Conservation (phyloP, 2,888 invertebrate genomes). For the Lacanobia wlatinum region DNA sequence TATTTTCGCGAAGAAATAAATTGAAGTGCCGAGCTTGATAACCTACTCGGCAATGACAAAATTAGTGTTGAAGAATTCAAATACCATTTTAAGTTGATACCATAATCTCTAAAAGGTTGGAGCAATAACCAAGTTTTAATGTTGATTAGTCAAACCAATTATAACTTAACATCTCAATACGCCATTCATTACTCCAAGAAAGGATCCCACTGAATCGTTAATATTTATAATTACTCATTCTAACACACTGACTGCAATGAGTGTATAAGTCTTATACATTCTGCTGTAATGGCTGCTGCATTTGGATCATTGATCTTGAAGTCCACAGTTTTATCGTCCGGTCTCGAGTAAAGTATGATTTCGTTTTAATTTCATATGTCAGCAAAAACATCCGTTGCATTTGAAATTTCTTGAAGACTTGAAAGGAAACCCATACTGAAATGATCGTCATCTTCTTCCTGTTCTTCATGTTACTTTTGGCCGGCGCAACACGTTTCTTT, state of each 20-base stretch:
- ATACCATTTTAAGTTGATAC: conserved; percentile 8
- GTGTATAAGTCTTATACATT: conserved; percentile 40
- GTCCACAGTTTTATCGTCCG: conserved; percentile 12
- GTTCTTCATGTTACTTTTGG: not conserved
- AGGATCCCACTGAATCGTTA: conserved; percentile 54
- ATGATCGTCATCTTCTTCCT: not conserved
- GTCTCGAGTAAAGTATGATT: conserved; percentile 5
- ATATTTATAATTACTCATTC: conserved; percentile 64
- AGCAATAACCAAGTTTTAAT: conserved; percentile 48
- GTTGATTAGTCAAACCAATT: conserved; percentile 52
- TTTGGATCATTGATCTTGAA: conserved; percentile 44
- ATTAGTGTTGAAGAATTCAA: conserved; percentile 14
- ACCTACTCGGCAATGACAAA: not conserved
- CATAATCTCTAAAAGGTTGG: conserved; percentile 36
- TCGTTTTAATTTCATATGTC: conserved; percentile 1
- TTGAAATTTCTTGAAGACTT: conserved; percentile 1
- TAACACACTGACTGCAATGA: conserved; percentile 46
- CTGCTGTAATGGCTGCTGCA: conserved; percentile 41
- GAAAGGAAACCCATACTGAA: not conserved
- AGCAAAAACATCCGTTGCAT: not conserved
- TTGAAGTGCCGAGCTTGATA: not conserved
- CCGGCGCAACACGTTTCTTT: not conserved
- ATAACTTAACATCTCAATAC: conserved; percentile 62
- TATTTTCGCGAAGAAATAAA: not conserved
- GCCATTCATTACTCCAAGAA: conserved; percentile 55